Evolutionary conservation across 2,888 invertebrate species (phyloP), one percentile per base, ranked within the genome.

Genomic region (Dicycla oo): DNA sequence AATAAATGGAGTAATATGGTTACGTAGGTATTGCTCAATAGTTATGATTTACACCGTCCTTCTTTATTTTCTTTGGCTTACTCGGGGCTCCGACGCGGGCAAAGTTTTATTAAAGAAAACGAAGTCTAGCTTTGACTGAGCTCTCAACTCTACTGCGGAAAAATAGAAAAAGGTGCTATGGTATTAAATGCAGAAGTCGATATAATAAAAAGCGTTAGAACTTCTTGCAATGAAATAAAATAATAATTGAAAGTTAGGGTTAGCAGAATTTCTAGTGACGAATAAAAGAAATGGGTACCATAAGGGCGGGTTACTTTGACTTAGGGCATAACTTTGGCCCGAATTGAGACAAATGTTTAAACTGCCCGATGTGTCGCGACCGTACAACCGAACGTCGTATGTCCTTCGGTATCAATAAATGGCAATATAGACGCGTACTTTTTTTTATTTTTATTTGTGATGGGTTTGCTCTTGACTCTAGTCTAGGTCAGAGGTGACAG

Each of bases 51-150:
- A 74, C 71, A 78, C 65, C 71, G 62, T 38, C 58, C 65, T 73
- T 60, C 51, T 77, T 70, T 76, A 85, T 73, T 82, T 85, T 57
- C 54, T 58, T 64, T 38, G 26, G 61, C 63, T 73, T 8, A 65
- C 71, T 13, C 66, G 34, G 51, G 8, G 61, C 68, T 51, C 57
- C 45, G 26, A 57, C 20, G 34, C 69, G 40, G 73, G 63, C 45
- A 71, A 86, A 84, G 77, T 87, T 85, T 87, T 85, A 81, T 82
- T 82, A 85, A 85, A 85, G 81, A 77, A 85, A 86, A 82, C 78
- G 68, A 80, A 80, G 80, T 72, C 70, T 66, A 75, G 80, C 84
- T 86, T 83, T 81, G 83, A 84, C 67, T 70, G 73, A 83, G 78
- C 83, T 83, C 60, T 23, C 54, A 61, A 74, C 61, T 66, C 58